Percentiles rank a stretch among this genome's conserved stretches.
Conservation (phyloP, 2,888 invertebrate genomes). For the Chrysomela aeneicollis region DNA sequence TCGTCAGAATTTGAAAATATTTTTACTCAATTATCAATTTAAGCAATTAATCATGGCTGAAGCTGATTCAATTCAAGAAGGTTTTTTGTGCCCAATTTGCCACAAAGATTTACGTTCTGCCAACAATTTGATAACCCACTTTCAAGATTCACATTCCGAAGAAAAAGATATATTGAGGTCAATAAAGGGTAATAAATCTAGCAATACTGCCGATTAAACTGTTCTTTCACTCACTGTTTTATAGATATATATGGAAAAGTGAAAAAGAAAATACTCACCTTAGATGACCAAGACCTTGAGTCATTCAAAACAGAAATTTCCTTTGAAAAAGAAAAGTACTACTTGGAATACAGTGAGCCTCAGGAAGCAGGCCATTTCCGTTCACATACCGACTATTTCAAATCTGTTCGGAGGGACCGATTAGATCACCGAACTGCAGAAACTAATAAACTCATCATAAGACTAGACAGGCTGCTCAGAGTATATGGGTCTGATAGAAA, state of each 20-base stretch:
- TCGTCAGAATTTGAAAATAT: not conserved
- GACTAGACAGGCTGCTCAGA: slow-evolving; percentile 88
- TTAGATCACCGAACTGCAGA: slow-evolving; percentile 91
- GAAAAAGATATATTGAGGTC: slow-evolving; percentile 84
- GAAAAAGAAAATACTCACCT: slow-evolving; percentile 84
- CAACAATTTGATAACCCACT: slow-evolving; percentile 84
- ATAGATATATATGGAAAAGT: slow-evolving; percentile 82
- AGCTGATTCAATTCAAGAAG: slow-evolving; percentile 74
- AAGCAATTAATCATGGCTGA: slow-evolving; percentile 41
- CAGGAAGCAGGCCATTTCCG: slow-evolving; percentile 73
- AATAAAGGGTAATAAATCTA: slow-evolving; percentile 74
- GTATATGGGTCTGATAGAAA: slow-evolving; percentile 76
- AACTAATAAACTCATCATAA: slow-evolving; percentile 93
- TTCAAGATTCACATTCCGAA: slow-evolving; percentile 87
- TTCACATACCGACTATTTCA: slow-evolving; percentile 80
- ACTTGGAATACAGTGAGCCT: slow-evolving; percentile 64
- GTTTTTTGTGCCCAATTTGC: slow-evolving; percentile 95
- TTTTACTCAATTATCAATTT: not conserved
- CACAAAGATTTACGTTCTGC: slow-evolving; percentile 89
- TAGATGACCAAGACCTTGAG: slow-evolving; percentile 74
- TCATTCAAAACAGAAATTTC: slow-evolving; percentile 64
- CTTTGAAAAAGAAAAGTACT: slow-evolving; percentile 53
- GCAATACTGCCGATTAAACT: too few relatives aligned
- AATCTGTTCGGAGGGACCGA: slow-evolving; percentile 69
- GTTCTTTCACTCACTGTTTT: slow-evolving; percentile 34